A percentile compares a stretch with the other conserved stretches of the same genome.
phyloP scores from a whole-genome alignment of 2,888 invertebrate genomes.

The Camptogramma bilineatum region DNA sequence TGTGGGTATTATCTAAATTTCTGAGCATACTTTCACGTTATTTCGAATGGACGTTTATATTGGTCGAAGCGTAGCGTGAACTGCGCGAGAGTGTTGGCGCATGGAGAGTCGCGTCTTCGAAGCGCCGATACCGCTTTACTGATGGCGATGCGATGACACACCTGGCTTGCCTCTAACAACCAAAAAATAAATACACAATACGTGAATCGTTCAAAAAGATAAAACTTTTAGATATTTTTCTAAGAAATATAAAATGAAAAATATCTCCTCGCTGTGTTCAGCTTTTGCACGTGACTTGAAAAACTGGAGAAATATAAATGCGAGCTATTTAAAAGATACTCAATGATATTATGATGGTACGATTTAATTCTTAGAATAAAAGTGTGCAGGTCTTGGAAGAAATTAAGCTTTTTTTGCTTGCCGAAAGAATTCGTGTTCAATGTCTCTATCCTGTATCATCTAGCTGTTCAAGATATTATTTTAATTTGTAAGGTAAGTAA shows the following conservation, averaged over 20 bases:
- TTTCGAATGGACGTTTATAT: slow-evolving; percentile 77
- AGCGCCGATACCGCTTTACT: slow-evolving; percentile 59
- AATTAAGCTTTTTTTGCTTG: neutral
- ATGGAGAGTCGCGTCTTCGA: slow-evolving; percentile 53
- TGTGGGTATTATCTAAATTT: slow-evolving; percentile 49
- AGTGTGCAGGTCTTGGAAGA: neutral
- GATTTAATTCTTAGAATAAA: neutral
- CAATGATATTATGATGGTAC: neutral
- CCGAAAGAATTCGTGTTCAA: neutral
- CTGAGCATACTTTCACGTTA: slow-evolving; percentile 64
- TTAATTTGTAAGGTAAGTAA: too few species aligned
- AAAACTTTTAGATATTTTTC: slow-evolving; percentile 17
- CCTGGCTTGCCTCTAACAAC: slow-evolving; percentile 49
- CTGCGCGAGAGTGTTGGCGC: slow-evolving; percentile 73
- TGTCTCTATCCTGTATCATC: neutral
- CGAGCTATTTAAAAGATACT: slow-evolving; percentile 13
- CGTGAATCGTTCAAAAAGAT: slow-evolving; percentile 23
- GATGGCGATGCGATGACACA: slow-evolving; percentile 62
- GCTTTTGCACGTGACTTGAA: slow-evolving; percentile 19
- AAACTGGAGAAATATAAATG: slow-evolving; percentile 9
- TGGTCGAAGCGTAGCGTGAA: slow-evolving; percentile 69
- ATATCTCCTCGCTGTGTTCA: slow-evolving; percentile 17
- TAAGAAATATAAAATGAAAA: slow-evolving; percentile 21
- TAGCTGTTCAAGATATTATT: neutral
- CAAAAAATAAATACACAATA: slow-evolving; percentile 25